phyloP scores from a whole-genome alignment of 2,888 invertebrate species.

The Fissipunctia ypsillon region DNA sequence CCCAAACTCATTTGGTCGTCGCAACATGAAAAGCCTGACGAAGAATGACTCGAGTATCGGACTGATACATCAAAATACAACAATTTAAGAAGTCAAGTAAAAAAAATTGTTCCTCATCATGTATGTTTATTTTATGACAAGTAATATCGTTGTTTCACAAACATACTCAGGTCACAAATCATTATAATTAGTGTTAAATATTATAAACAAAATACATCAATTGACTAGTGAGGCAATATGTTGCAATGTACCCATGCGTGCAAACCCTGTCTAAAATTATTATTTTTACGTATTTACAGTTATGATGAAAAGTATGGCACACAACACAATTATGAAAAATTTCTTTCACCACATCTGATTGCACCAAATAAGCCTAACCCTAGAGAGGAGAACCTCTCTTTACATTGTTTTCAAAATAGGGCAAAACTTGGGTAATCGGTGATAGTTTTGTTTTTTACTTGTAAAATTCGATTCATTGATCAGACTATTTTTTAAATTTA shows the following conservation, averaged over 20 bases:
- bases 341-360: conserved; percentile 3
- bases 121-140: conserved; percentile 60
- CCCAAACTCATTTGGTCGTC: background rate
- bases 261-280: conserved; percentile 69
- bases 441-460: no score
- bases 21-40: no score
- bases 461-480: no score
- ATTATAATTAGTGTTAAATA: conserved; percentile 62
- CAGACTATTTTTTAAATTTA: no score
- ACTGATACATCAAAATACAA: background rate
- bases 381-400: no score
- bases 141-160: conserved; percentile 59
- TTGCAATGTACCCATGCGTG: conserved; percentile 64
- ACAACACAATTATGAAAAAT: conserved; percentile 36
- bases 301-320: conserved; percentile 61
- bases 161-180: conserved; percentile 50
- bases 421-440: no score
- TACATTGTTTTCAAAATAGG: background rate
- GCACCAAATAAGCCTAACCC: no score
- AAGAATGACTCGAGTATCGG: no score
- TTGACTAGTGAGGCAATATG: conserved; percentile 80
- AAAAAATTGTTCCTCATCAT: conserved; percentile 16
- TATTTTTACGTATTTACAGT: conserved; percentile 55
- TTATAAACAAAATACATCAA: conserved; percentile 72
- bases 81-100: background rate